Base-by-base conservation (phyloP, 2,113 vertebrate species). In the Butorides virescens region DNA sequence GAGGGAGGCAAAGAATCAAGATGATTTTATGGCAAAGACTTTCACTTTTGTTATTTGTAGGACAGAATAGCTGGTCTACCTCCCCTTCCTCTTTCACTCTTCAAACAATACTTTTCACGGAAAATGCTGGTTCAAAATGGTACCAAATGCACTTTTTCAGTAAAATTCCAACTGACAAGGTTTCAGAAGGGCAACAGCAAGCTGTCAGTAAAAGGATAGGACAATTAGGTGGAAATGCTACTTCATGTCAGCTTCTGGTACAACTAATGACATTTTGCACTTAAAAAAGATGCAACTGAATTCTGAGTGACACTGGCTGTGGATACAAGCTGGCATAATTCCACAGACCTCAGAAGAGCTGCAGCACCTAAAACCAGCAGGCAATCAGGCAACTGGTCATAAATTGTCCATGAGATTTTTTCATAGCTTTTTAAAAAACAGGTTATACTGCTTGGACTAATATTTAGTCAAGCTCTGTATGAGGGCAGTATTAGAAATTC, bases 201-300 rank as follows among this genome's bases (percentile, higher is more conserved):
- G 91, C 94, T 96, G 96, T 93, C 97, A 95, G 94, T 83, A 92
- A 90, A 95, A 81, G 83, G 88, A 96, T 89, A 84, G 95, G 92
- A 93, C 96, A 95, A 96, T 96, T 95, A 95, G 73, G 92, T 82
- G 44, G 93, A 96, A 96, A 96, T 91, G 91, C 62, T 91, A 86
- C 86, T 94, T 94, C 92, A 66, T 93, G 94, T 96, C 96, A 97
- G 86, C 88, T 87, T 72, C 91, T 95, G 86, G 93, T 96, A 85
- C 86, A 96, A 81, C 94, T 96, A 96, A 96, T 92, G 97, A 95
- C 95, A 96, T 96, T 96, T 92, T 96, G 90, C 92, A 96, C 96
- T 96, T 96, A 32, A 95, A 96, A 96, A 92, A 95, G 88, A 96
- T 96, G 88, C 95, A 85, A 58, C 93, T 91, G 95, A 96, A 85